Evolutionary conservation across 1,140 invertebrate species (phyloP), one percentile per base, ranked within the genome.

Genomic region (Camponotus floridanus): DNA sequence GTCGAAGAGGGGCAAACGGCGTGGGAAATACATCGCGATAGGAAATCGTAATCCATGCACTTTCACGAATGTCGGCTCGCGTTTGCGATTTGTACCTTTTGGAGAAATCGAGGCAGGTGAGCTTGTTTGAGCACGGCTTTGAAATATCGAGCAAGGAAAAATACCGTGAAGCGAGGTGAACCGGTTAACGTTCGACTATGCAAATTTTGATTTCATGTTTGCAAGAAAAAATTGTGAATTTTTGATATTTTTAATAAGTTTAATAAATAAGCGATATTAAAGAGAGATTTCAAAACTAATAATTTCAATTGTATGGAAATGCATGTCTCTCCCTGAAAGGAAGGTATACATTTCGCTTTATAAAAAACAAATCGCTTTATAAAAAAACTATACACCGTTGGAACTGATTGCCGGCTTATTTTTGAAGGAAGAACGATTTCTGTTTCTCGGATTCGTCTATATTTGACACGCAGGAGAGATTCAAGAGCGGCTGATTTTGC

Each of bases 21-120:
- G 15, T 11, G 45, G 13, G n/a, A 62, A 51, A 51, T 51, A 51
- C 42, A 70, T 51, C 7, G 33, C 26, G 67, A 31, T 70, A 70
- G 65, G 15, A 45, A 26, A 80, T 80, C 65, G 65, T 80, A 80
- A 80, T 80, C 78, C 65, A 80, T 80, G 65, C 65, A 80, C 65
- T 80, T 80, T 21, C 21, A 21, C 33, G 48, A 70, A 31, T 45
- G 64, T 42, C 67, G 9, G 21, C 48, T 80, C 42, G 48, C 65
- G 48, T n/a, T 42, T 26, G 6, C 65, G 65, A 80, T 68, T 67
- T 70, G 42, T 81, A 71, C 33, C 8, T 70, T 42, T 42, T 13
- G 45, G 42, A 59, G 31, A 67, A 65, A 67, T 51, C 21, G 21
- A 57, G 48, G 11, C 21, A 70, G 65, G 18, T 42, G 64, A 42